These are phyloP conservation scores for Burhinus oedicnemus DNA, from an alignment of 2,113 vertebrate genomes.

Conservation along the genomic window DNA sequence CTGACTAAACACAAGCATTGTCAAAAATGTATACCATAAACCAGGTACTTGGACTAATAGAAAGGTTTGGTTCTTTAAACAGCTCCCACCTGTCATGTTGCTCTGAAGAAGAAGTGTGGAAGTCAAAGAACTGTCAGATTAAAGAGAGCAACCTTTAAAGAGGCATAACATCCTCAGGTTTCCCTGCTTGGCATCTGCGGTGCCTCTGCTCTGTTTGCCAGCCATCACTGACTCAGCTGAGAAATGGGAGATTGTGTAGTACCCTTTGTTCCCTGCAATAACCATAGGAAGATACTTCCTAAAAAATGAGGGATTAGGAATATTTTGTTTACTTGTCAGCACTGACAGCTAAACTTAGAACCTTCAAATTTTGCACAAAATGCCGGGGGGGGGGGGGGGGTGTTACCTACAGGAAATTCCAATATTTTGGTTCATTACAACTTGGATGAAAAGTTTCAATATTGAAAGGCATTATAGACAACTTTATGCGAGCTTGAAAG, in stretches of 20 bases:
- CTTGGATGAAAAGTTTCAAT: neutral
- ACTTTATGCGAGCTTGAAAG: neutral
- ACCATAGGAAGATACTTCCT: neutral
- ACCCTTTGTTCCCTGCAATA: neutral
- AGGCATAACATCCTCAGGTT: neutral
- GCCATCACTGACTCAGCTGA: neutral
- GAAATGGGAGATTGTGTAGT: rapidly evolving
- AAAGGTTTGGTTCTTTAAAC: neutral
- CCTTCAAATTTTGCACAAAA: neutral
- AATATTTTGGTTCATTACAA: neutral
- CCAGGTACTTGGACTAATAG: neutral
- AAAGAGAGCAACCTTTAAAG: neutral
- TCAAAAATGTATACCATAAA: neutral
- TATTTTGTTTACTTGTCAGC: neutral
- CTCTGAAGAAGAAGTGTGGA: neutral
- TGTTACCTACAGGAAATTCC: neutral
- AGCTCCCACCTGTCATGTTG: neutral
- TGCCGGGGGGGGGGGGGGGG: rapidly evolving
- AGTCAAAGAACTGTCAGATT: neutral
- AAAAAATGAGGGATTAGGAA: too few relatives aligned
- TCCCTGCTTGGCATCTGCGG: neutral
- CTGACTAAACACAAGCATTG: neutral
- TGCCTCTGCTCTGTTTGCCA: neutral
- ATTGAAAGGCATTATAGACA: rapidly evolving
- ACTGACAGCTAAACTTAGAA: neutral